Conservation (phyloP, 2,888 invertebrate species). For the Lithophane leautieri region DNA sequence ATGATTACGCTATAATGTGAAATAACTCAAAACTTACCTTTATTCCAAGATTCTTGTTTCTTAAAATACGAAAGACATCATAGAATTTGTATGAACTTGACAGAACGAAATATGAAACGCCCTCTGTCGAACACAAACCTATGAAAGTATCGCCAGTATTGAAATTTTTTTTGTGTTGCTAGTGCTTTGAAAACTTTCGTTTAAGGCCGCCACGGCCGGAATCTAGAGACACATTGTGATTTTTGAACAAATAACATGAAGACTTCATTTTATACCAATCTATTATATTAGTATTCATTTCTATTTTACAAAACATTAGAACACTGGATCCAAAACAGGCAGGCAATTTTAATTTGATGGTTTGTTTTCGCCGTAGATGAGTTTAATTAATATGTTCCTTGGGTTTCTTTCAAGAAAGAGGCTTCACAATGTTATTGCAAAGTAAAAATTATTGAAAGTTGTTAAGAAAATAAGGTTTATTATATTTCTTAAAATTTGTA, state of each 20-base stretch:
- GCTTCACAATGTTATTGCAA: no score
- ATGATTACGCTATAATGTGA: neutral
- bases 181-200: slow-evolving; percentile 21
- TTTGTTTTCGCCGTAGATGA: neutral
- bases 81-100: slow-evolving; percentile 36
- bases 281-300: neutral
- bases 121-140: slow-evolving; percentile 61
- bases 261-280: no score
- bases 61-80: slow-evolving; percentile 16
- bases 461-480: neutral
- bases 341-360: no score
- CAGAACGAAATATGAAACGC: slow-evolving; percentile 58
- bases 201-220: neutral
- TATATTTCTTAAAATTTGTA: neutral
- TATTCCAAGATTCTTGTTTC: slow-evolving; percentile 1
- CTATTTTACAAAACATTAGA: neutral
- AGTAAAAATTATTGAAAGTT: neutral
- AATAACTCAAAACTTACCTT: slow-evolving; percentile 32
- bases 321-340: neutral
- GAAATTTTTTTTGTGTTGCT: slow-evolving; percentile 73
- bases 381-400: no score
- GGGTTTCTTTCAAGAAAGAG: no score
- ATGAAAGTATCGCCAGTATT: slow-evolving; percentile 77
- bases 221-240: neutral
- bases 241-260: neutral